A percentile compares a stretch with the other conserved stretches of the same genome.
These are phyloP conservation scores for Coelinius sp. DNA, from an alignment of 2,888 invertebrate species.

Conservation along the genomic window DNA sequence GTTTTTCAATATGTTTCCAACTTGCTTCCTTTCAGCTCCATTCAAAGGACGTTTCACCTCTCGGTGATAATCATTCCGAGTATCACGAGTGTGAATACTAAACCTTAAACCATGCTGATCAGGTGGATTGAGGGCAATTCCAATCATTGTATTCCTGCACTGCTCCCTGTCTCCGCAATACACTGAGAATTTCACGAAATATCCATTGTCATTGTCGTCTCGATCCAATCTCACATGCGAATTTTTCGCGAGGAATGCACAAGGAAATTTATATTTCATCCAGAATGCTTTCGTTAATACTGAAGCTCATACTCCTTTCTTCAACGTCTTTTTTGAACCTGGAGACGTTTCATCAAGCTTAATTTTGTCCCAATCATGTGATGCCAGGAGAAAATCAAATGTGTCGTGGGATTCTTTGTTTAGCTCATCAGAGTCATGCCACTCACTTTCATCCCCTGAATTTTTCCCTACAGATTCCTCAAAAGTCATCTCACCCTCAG, in stretches of 20 bases:
- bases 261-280: slow-evolving; percentile 26
- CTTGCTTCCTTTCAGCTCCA: slow-evolving; percentile 20
- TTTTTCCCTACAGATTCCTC: not conserved
- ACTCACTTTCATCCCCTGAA: not conserved
- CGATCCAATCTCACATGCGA: slow-evolving; percentile 5
- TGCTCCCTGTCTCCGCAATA: not conserved
- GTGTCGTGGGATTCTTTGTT: not conserved
- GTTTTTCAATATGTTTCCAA: slow-evolving; percentile 19
- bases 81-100: slow-evolving; percentile 23
- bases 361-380: not conserved
- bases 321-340: not conserved
- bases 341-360: not conserved
- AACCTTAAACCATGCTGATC: not conserved
- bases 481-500: not conserved
- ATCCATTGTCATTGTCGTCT: not conserved
- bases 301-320: slow-evolving; percentile 14
- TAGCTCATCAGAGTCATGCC: not conserved
- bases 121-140: not conserved
- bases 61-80: slow-evolving; percentile 25
- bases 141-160: not conserved
- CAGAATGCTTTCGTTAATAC: slow-evolving; percentile 26
- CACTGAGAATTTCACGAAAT: not conserved
- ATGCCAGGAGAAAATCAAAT: not conserved
- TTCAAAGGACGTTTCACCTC: slow-evolving; percentile 26
- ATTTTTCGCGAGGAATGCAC: slow-evolving; percentile 30